Evolutionary conservation across 2,888 invertebrate species (phyloP), one percentile per base, ranked within the genome.

Genomic region (Sipunculus nudus): DNA sequence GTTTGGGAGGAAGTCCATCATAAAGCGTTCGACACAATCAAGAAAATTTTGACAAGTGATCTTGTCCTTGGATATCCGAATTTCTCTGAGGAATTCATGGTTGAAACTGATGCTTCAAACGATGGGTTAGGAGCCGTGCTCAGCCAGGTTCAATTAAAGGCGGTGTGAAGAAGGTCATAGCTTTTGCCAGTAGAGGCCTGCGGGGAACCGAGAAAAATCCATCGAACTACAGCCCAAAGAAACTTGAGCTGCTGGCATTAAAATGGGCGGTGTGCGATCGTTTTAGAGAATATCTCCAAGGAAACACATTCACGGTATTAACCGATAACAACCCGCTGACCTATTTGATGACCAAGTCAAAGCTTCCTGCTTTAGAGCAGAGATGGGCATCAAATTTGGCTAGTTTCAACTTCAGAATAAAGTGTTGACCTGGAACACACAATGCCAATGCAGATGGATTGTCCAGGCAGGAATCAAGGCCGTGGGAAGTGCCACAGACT

Each of bases 401-500:
- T 10, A 16, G 8, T 43, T 43, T 16, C 41, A 41, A 53, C 26
- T 53, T 53, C 41, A 23, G 31, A 8, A 32, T 53, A 6, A 10
- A 32, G 25, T 53, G 41, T 41, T 41, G 41, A 6, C 39, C 29
- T 16, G 53, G 53, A 8, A 25, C 16, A 8, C 26, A 13, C 8
- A 39, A 29, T 16, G n/a, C 21, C 6, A 47, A 55, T 26, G 40
- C 53, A n/a, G 53, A 53, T 41, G 53, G n/a, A n/a, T n/a, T n/a
- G n/a, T n/a, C n/a, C n/a, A n/a, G n/a, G n/a, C n/a, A n/a, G n/a
- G n/a, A n/a, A n/a, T n/a, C n/a, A n/a, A n/a, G n/a, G n/a, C n/a
- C n/a, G n/a, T n/a, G n/a, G n/a, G n/a, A n/a, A n/a, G n/a, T n/a
- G n/a, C n/a, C n/a, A n/a, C n/a, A n/a, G n/a, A n/a, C n/a, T n/a